These are phyloP conservation scores for Copidosoma floridanum DNA, from an alignment of 1,140 invertebrate genomes.

Conservation along the genomic window DNA sequence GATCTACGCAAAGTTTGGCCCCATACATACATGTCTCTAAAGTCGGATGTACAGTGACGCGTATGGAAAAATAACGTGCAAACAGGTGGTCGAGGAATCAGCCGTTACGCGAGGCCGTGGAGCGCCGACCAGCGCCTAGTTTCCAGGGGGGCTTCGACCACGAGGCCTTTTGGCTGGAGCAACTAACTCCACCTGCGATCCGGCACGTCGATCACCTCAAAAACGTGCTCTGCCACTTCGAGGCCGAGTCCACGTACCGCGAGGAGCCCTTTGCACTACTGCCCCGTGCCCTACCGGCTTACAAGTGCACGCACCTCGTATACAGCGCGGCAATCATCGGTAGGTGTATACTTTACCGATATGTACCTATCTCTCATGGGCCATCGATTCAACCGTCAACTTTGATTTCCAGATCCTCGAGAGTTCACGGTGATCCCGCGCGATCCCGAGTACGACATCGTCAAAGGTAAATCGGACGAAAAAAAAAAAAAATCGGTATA, in stretches of 20 bases:
- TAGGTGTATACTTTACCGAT: constrained; percentile 22
- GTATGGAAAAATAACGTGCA: too few relatives aligned
- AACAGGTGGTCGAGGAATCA: constrained; percentile 34
- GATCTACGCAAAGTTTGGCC: too few relatives aligned
- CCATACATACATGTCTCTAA: too few relatives aligned
- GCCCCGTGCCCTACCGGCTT: constrained; percentile 66
- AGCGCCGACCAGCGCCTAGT: constrained; percentile 60
- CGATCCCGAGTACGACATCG: constrained; percentile 59
- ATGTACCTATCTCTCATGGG: neutral
- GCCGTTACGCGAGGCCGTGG: constrained; percentile 67
- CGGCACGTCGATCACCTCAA: constrained; percentile 35
- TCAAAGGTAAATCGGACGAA: constrained; percentile 50
- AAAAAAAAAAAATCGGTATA: neutral
- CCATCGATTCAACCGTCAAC: neutral
- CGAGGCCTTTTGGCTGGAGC: constrained; percentile 52
- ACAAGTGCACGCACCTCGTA: constrained; percentile 77
- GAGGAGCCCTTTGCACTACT: constrained; percentile 67
- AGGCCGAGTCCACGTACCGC: constrained; percentile 66
- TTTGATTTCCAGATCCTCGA: constrained; percentile 61
- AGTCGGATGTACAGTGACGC: too few relatives aligned
- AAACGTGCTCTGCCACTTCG: constrained; percentile 67
- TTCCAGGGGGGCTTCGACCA: constrained; percentile 22
- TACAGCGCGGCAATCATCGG: constrained; percentile 71
- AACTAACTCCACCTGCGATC: constrained; percentile 46
- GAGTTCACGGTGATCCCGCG: constrained; percentile 61